These are phyloP conservation scores for Hydrozoanthus tunicans DNA, from an alignment of 64 coral and sea anemone genomes.

Conservation along the genomic window DNA sequence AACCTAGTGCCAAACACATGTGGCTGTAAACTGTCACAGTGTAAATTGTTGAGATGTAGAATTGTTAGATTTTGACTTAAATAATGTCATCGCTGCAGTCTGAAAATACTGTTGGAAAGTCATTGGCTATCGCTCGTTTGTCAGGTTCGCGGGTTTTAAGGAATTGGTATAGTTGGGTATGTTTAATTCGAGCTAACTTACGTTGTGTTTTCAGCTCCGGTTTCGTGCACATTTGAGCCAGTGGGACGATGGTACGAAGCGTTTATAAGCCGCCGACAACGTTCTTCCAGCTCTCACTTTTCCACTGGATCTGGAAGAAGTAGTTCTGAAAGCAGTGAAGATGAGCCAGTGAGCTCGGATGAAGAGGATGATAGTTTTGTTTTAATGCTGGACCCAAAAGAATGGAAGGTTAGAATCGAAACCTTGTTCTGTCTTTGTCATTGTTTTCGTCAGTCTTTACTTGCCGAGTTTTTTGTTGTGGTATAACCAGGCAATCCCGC, in stretches of 20 bases:
- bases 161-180: neutral
- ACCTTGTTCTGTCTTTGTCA: too few relatives aligned
- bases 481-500: too few relatives aligned
- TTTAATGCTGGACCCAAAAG: conserved; percentile 81
- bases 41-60: too few relatives aligned
- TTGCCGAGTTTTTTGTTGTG: too few relatives aligned
- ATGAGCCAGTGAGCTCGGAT: conserved; percentile 77
- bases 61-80: neutral
- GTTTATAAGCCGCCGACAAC: conserved; percentile 73
- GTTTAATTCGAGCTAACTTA: too few relatives aligned
- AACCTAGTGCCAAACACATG: too few relatives aligned
- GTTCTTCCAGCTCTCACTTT: conserved; percentile 72
- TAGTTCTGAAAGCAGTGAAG: conserved; percentile 59
- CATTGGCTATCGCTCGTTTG: conserved; percentile 57
- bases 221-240: conserved; percentile 76
- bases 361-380: conserved; percentile 94
- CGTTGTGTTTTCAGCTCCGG: conserved; percentile 64
- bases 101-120: conserved; percentile 25
- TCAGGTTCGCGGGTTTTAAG: conserved; percentile 51
- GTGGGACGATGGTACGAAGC: conserved; percentile 97
- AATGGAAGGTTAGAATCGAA: conserved; percentile 62
- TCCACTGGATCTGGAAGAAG: conserved; percentile 51
- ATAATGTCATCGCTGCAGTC: conserved; percentile 31
- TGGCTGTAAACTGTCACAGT: too few relatives aligned
- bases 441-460: too few relatives aligned